Conservation (phyloP, 2,113 vertebrate genomes). For the Raja brachyura region DNA sequence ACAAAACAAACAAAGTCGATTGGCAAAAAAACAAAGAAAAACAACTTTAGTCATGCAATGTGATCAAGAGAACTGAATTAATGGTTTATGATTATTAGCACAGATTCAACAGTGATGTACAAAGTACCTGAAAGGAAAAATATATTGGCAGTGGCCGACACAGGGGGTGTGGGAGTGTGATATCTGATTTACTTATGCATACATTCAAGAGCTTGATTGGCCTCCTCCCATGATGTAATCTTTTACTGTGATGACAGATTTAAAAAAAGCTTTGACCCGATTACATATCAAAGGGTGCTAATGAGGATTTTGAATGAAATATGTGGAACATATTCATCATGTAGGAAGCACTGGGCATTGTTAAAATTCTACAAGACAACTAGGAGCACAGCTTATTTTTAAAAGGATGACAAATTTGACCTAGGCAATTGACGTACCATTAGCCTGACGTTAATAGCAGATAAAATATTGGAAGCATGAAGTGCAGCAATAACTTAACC, state of each 20-base stretch:
- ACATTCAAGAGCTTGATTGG: no score
- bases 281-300: background rate
- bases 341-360: background rate
- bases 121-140: no score
- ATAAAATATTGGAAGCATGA: background rate
- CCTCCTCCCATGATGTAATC: no score
- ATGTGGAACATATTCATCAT: background rate
- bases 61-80: no score
- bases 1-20: no score
- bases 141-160: no score
- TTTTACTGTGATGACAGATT: background rate
- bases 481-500: background rate
- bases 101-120: no score
- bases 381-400: background rate
- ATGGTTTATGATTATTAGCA: no score
- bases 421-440: background rate
- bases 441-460: background rate
- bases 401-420: background rate
- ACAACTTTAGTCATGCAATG: no score
- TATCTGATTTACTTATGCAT: no score
- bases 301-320: background rate
- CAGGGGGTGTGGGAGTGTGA: no score
- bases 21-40: no score
- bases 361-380: background rate
- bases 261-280: background rate